These are phyloP conservation scores for Alcedo quadribrachys DNA, from an alignment of 2,797 vertebrate genomes.

Conservation along the genomic window DNA sequence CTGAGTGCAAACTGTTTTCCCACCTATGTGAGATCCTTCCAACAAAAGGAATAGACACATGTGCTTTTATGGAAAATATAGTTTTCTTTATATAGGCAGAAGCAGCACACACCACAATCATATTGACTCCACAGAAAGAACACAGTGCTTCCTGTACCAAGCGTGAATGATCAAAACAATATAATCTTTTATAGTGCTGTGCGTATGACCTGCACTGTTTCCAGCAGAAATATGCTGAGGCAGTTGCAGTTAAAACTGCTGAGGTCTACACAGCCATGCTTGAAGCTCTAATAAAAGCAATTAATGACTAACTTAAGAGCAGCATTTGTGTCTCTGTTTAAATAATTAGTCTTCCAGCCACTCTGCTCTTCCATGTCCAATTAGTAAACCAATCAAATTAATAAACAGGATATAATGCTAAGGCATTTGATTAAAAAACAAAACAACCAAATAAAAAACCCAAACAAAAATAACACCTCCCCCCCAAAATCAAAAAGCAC, in stretches of 20 bases:
- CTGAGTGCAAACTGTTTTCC: background rate
- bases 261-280: background rate
- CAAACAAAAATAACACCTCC: no score
- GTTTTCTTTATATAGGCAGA: background rate
- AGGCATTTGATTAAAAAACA: background rate
- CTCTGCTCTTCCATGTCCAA: background rate
- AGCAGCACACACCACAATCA: background rate
- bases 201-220: background rate
- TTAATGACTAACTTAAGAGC: background rate
- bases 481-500: background rate
- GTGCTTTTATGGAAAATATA: background rate
- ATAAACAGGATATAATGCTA: background rate
- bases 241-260: background rate
- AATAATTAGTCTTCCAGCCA: background rate
- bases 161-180: background rate
- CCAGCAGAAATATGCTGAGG: background rate
- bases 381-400: background rate
- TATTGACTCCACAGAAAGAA: background rate
- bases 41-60: background rate
- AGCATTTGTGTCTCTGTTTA: background rate
- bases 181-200: background rate
- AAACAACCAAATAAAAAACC: fast-evolving
- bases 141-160: background rate
- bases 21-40: background rate
- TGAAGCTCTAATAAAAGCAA: background rate